A percentile compares a stretch with the other conserved stretches of the same genome.
phyloP scores from a whole-genome alignment of 2,888 invertebrate genomes.

The Leptinotarsa rubiginosa region DNA sequence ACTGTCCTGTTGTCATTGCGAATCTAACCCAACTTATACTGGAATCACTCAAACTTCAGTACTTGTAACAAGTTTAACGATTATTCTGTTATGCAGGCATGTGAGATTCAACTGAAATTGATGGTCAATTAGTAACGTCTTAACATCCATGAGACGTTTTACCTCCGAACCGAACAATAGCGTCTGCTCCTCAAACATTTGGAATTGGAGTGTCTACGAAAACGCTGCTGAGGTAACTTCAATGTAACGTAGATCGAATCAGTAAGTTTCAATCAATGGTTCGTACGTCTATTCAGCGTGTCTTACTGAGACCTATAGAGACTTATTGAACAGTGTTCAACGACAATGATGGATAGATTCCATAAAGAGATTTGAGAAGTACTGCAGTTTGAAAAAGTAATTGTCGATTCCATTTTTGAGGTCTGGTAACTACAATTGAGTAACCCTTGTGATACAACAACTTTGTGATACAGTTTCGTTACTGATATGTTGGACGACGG shows the following conservation, averaged over 20 bases:
- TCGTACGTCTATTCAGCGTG: no score
- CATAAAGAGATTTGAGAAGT: no score
- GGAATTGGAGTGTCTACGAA: background rate
- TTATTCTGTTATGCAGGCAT: constrained; percentile 18
- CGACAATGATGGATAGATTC: no score
- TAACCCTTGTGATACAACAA: no score
- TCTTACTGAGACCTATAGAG: no score
- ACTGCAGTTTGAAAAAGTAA: no score
- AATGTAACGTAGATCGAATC: background rate
- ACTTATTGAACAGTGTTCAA: no score
- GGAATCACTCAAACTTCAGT: background rate
- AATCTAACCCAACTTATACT: background rate
- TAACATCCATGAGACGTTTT: constrained; percentile 14
- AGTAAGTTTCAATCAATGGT: background rate
- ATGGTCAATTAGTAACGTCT: constrained; percentile 17
- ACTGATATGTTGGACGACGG: no score
- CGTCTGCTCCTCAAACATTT: constrained; percentile 1
- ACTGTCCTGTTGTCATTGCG: background rate
- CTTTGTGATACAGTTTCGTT: no score
- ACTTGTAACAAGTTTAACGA: constrained; percentile 10
- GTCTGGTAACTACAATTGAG: no score
- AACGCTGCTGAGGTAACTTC: background rate
- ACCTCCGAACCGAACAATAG: constrained; percentile 16
- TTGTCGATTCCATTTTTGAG: no score
- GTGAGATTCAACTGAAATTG: constrained; percentile 8